Evolutionary conservation across 2,888 invertebrate species (phyloP), one percentile per base, ranked within the genome.

Genomic region (Orgyia antiqua): DNA sequence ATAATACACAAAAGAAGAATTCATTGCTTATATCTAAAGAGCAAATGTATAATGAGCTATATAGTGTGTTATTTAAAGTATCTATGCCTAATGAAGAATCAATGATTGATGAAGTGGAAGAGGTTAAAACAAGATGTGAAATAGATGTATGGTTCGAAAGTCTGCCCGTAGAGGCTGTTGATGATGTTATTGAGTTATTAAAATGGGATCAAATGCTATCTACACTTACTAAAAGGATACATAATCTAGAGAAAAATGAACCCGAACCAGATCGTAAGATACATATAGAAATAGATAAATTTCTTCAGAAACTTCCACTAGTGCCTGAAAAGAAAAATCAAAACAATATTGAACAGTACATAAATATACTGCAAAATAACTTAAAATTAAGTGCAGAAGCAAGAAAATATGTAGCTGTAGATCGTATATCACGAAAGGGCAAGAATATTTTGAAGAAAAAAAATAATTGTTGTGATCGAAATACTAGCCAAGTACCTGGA

Each of bases 81-180:
- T 61, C 64, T 1, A 50, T 66, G 29, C 77, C 78, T 10, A 52
- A 54, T 41, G 58, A 69, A 39, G 43, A 31, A 23, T 58, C 61
- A 7, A 42, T 71, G 3, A 35, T 48, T 6, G 47, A 63, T 28
- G 64, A 74, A 55, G 68, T 77, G 8, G 74, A 73, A 53, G 55
- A 66, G 43, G 47, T 74, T 15, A 78, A 77, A 58, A 71, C 66
- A 3, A 63, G 66, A 35, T 72, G 65, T 47, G 72, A 66, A 58
- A 56, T 77, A 17, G 65, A 72, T 5, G 38, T 34, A 13, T 78
- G 77, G 78, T 68, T 68, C 45, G 58, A 68, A 36, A 42, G 51
- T 7, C 41, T 78, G 20, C 75, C 76, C 2, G 11, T 77, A 6
- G 50, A 32, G 37, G 39, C 58, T 30, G 29, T 61, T 6, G 19